Conservation (phyloP, 2,797 vertebrate species). For the Knipowitschia caucasica region DNA sequence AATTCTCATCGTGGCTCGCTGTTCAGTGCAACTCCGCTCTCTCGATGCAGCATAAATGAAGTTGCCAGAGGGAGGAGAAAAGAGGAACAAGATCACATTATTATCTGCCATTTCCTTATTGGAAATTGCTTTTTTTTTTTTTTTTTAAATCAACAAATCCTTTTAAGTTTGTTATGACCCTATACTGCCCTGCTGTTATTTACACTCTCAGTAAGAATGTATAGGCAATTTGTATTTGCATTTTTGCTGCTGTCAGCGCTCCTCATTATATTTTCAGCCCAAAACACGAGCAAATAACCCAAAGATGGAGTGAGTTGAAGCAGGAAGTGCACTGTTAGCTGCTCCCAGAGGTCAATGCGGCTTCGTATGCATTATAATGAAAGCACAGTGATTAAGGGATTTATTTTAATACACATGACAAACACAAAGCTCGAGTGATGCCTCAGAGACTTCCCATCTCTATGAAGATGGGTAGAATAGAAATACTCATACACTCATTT, state of each 20-base stretch:
- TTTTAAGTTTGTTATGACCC: slow-evolving; percentile 31
- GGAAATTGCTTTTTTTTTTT: slow-evolving; percentile 21
- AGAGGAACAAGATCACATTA: slow-evolving; percentile 23
- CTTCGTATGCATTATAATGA: no score
- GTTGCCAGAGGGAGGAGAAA: slow-evolving; percentile 38
- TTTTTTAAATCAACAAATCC: slow-evolving; percentile 28
- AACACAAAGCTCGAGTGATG: no score
- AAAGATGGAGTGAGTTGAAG: slow-evolving; percentile 18
- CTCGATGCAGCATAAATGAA: slow-evolving; percentile 77
- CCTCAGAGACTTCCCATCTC: no score
- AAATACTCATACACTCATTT: no score
- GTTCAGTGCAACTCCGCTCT: slow-evolving; percentile 64
- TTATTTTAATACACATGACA: no score
- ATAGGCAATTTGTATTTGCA: slow-evolving; percentile 10
- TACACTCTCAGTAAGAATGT: background rate
- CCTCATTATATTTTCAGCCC: slow-evolving; percentile 19
- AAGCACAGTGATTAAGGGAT: no score
- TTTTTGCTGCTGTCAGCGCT: slow-evolving; percentile 16
- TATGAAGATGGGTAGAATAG: no score
- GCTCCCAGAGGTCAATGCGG: slow-evolving; percentile 27
- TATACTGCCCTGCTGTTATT: slow-evolving; percentile 1
- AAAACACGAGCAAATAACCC: slow-evolving; percentile 10
- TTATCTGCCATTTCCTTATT: slow-evolving; percentile 28
- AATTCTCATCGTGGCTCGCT: slow-evolving; percentile 55
- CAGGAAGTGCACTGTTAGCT: slow-evolving; percentile 14